Evolutionary conservation across 2,888 invertebrate genomes (phyloP), one percentile per base, ranked within the genome.

Genomic region (Heteromurus nitidus): DNA sequence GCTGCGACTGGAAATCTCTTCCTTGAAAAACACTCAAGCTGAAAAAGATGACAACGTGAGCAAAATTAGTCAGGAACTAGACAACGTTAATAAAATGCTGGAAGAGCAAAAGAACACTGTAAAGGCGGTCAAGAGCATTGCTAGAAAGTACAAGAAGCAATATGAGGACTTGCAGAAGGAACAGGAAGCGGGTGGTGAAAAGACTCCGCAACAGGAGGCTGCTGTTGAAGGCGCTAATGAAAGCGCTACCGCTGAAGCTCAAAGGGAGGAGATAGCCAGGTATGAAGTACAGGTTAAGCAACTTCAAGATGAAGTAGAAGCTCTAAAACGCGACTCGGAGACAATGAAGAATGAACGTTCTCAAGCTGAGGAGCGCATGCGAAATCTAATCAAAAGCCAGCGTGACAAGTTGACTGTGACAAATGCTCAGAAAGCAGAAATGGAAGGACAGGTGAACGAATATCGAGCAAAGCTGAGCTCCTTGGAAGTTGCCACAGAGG

Each of bases 111-210:
- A 94, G 88, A 94, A 80, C 36, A 84, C 82, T 1, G 84, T 85
- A 13, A 84, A 82, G 55, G 84, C 84, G 7, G 87, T 91, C 68
- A 92, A 95, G 86, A 96, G 95, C 89, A 95, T 98, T 86, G 98
- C 97, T 5, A 95, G 96, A 88, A 96, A 96, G 88, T 98, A 97
- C 89, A 97, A 97, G 89, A 93, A 93, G 11, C 95, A 94, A 86
- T 96, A 92, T 88, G 94, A 95, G 88, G 95, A 95, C 47, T 36
- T 83, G n/a, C 91, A 91, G 83, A 89, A 91, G 53, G 94, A 92
- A 87, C 92, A 93, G 62, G 94, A 94, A 65, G 91, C 91, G 81
- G 88, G 90, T 77, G 92, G 92, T 76, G 92, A 92, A 77, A 62
- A 79, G 11, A 75, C 62, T 44, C 30, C 75, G 24, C 65, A 64